phyloP scores from a whole-genome alignment of 2,888 invertebrate genomes.

The Geotrupes spiniger region DNA sequence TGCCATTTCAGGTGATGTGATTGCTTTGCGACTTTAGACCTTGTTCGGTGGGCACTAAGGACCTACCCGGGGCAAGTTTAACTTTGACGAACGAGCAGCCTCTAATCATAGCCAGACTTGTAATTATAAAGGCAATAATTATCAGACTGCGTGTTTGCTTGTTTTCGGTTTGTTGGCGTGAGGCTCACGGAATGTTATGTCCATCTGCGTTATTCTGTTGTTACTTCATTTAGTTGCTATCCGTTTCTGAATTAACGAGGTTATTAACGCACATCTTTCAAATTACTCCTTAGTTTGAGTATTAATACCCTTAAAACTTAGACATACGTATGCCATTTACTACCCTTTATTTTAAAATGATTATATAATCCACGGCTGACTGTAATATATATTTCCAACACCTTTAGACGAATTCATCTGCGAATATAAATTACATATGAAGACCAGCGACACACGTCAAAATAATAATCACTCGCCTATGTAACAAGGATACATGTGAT shows the following conservation, averaged over 20 bases:
- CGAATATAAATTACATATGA: too few species aligned
- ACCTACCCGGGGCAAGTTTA: conserved; percentile 17
- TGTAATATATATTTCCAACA: too few species aligned
- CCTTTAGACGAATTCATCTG: too few species aligned
- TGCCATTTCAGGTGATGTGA: conserved; percentile 33
- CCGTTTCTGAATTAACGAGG: background rate
- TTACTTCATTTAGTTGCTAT: conserved; percentile 10
- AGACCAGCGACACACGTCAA: too few species aligned
- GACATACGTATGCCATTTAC: too few species aligned
- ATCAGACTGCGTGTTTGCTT: conserved; percentile 45
- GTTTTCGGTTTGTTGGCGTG: conserved; percentile 40
- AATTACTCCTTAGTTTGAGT: too few species aligned
- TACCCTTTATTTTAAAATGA: too few species aligned
- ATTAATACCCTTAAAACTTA: too few species aligned
- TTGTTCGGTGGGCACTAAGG: conserved; percentile 15
- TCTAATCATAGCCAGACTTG: conserved; percentile 43
- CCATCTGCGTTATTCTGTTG: conserved; percentile 34
- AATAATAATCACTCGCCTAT: too few species aligned
- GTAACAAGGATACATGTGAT: too few species aligned
- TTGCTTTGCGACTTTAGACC: conserved; percentile 37
- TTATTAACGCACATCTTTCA: too few species aligned
- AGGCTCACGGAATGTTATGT: conserved; percentile 35
- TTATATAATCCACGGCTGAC: too few species aligned
- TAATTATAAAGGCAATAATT: conserved; percentile 45
- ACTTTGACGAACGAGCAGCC: conserved; percentile 42